phyloP scores from a whole-genome alignment of 2,888 invertebrate genomes.

The Drepanosiphum platanoidis region DNA sequence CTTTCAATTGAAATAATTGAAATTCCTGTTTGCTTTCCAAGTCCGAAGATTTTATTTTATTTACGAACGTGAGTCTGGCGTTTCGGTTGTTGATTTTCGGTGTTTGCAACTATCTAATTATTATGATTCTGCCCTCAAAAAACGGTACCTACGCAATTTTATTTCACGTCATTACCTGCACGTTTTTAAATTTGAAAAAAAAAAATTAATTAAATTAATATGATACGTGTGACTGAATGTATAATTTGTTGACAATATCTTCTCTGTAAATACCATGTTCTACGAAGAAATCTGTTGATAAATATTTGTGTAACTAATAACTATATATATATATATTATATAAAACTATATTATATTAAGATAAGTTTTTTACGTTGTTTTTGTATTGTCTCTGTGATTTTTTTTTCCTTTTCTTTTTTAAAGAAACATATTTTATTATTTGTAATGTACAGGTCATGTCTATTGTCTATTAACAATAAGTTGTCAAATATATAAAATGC shows the following conservation, averaged over 20 bases:
- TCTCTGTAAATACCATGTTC: constrained; percentile 56
- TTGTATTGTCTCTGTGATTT: constrained; percentile 55
- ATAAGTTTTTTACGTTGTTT: constrained; percentile 58
- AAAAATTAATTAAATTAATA: neutral
- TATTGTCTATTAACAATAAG: constrained; percentile 35
- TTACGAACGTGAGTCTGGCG: too few relatives aligned
- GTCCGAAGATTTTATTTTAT: too few relatives aligned
- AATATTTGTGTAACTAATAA: constrained; percentile 36
- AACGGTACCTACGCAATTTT: too few relatives aligned
- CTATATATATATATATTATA: neutral
- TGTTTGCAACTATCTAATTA: too few relatives aligned
- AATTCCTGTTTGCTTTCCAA: too few relatives aligned
- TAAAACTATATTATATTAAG: constrained; percentile 17
- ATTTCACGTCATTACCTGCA: too few relatives aligned
- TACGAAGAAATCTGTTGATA: constrained; percentile 45
- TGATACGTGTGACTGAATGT: constrained; percentile 49
- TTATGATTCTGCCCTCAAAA: too few relatives aligned
- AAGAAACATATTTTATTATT: constrained; percentile 5
- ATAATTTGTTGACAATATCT: constrained; percentile 58
- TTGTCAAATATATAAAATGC: constrained; percentile 53
- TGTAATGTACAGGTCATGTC: constrained; percentile 38
- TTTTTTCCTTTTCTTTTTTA: constrained; percentile 18
- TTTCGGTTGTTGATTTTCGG: too few relatives aligned
- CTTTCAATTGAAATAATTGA: too few relatives aligned
- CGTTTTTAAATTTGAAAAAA: neutral